Evolutionary conservation across 1,140 invertebrate genomes (phyloP), one percentile per base, ranked within the genome.

Genomic region (Heliconius melpomene): DNA sequence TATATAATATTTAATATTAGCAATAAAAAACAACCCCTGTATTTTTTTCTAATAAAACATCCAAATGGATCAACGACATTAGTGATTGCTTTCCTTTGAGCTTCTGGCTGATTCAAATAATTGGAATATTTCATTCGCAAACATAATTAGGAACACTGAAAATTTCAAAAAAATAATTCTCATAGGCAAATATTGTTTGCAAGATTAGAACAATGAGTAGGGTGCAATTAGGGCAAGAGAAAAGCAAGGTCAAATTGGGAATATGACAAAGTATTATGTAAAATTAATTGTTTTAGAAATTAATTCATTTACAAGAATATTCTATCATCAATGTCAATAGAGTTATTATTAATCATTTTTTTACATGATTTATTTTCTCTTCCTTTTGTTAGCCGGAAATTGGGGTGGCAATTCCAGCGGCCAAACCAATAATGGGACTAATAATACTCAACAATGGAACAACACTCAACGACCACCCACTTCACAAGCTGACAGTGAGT

Each of bases 371-470:
- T 57, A 29, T 66, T 66, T 46, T 46, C 7, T 46, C 40, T 46
- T 66, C 52, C 46, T 74, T 66, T 60, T 78, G 85, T 40, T 87
- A 95, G 95, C 93, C 89, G 95, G 93, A 85, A 96, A 94, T 93
- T 95, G 95, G 91, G 95, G 94, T 83, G 90, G 92, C 82, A 93
- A 90, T 88, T 93, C 94, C 85, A 94, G 94, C 90, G 94, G 93
- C 85, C 94, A 94, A 88, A 92, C 94, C 77, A 95, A 94, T 90
- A 93, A 94, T 86, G 91, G 91, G 80, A 93, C 92, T 87, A 94
- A 94, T 87, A 95, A 95, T 90, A 95, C 94, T 89, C 95, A 95
- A 89, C 95, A 95, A 89, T 95, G 95, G 95, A 95, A 96, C 82
- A 95, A 94, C 84, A 95, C 96, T 76, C 96, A 96, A 86, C 90